These are phyloP conservation scores for Ephialtes manifestator DNA, from an alignment of 2,888 invertebrate genomes.

Conservation along the genomic window DNA sequence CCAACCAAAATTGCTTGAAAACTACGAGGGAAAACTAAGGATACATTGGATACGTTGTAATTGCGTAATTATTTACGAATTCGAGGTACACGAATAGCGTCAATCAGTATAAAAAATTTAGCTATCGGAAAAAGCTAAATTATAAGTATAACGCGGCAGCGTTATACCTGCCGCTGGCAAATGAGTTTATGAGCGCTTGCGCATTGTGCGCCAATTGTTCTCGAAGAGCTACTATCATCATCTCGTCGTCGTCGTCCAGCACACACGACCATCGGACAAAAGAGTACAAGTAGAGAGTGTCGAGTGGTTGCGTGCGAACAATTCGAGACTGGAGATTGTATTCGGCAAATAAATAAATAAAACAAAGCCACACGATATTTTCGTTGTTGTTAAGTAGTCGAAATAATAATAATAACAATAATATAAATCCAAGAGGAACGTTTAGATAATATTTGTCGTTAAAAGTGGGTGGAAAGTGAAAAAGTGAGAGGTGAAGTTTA, in stretches of 20 bases:
- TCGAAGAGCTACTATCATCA: not conserved
- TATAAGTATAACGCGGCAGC: too few relatives aligned
- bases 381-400: not conserved
- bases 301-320: slow-evolving; percentile 7
- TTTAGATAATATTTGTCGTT: not conserved
- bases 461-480: not conserved
- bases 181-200: not conserved
- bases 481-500: not conserved
- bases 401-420: not conserved
- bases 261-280: not conserved
- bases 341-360: not conserved
- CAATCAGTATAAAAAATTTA: too few relatives aligned
- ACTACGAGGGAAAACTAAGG: too few relatives aligned
- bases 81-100: too few relatives aligned
- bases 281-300: slow-evolving; percentile 6
- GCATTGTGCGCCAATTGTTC: not conserved
- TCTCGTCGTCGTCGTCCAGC: too few relatives aligned
- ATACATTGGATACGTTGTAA: too few relatives aligned
- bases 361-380: not conserved
- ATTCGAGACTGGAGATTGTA: not conserved
- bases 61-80: too few relatives aligned
- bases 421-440: too few relatives aligned
- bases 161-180: not conserved
- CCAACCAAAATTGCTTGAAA: too few relatives aligned
- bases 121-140: too few relatives aligned